These are phyloP conservation scores for Meandrusa payeni DNA, from an alignment of 2,888 invertebrate species.

Conservation along the genomic window DNA sequence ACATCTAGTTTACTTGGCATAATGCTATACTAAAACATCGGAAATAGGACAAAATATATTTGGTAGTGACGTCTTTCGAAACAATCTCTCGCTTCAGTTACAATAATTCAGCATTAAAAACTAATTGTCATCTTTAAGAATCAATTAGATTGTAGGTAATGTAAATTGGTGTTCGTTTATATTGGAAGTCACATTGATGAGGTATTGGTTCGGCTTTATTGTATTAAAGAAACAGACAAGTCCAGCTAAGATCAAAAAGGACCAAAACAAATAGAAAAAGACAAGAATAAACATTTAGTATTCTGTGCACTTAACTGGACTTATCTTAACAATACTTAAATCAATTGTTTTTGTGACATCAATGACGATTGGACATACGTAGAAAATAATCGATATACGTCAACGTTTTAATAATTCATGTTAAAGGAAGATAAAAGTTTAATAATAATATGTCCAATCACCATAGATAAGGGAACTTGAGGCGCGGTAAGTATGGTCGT, in stretches of 20 bases:
- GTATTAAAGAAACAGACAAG: constrained; percentile 14
- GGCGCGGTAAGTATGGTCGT: constrained; percentile 18
- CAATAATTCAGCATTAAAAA: constrained; percentile 18
- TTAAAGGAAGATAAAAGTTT: too few relatives aligned
- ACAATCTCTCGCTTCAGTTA: constrained; percentile 10
- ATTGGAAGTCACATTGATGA: constrained; percentile 28
- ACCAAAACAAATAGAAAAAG: too few relatives aligned
- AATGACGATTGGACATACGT: constrained; percentile 9
- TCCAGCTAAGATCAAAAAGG: constrained; percentile 20
- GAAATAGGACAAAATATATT: constrained; percentile 45
- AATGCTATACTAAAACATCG: constrained; percentile 40
- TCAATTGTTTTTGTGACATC: too few relatives aligned
- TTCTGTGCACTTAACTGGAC: constrained; percentile 10
- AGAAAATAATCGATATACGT: not conserved
- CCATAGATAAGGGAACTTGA: constrained; percentile 8
- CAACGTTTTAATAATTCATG: too few relatives aligned
- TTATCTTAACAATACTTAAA: constrained; percentile 20
- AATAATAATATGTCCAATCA: constrained; percentile 11
- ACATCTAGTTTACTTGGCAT: constrained; percentile 42
- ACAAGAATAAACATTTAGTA: too few relatives aligned
- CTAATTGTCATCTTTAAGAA: constrained; percentile 12
- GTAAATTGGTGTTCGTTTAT: constrained; percentile 26
- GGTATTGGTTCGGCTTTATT: constrained; percentile 27
- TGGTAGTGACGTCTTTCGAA: constrained; percentile 39
- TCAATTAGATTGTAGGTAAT: constrained; percentile 8